Percentiles rank a stretch among this genome's conserved stretches.
Evolutionary conservation across 2,888 invertebrate species (phyloP).

Genomic region (Sphaerophoria rueppellii): DNA sequence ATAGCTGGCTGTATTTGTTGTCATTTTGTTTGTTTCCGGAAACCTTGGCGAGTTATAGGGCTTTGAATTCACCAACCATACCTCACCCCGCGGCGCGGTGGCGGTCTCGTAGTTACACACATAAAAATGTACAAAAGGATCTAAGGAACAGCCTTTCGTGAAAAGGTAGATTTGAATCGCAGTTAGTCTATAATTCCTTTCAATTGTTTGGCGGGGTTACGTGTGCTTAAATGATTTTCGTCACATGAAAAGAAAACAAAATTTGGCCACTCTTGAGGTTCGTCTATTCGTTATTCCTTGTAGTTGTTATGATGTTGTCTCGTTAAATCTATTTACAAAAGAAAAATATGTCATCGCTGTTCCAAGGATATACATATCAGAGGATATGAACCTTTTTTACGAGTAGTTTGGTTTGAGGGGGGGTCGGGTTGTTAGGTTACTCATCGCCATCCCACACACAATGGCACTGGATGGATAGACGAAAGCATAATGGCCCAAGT

Average conservation of each 20-base stretch:
- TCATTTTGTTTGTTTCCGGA: constrained; percentile 45
- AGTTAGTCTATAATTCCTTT: constrained; percentile 59
- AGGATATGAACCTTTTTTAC: constrained; percentile 11
- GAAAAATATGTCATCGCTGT: constrained; percentile 10
- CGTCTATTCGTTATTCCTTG: not conserved
- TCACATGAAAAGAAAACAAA: constrained; percentile 57
- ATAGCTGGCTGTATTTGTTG: constrained; percentile 32
- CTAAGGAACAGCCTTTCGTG: constrained; percentile 32
- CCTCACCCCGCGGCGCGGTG: too few relatives aligned
- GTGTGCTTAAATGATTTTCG: constrained; percentile 68
- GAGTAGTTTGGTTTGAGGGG: not conserved
- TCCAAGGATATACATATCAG: not conserved
- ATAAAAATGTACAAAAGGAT: not conserved
- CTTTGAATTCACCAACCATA: not conserved
- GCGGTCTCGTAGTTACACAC: not conserved
- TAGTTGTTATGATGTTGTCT: constrained; percentile 11
- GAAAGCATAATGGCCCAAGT: not conserved
- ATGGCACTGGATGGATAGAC: not conserved
- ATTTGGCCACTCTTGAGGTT: constrained; percentile 53
- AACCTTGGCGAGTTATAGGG: not conserved
- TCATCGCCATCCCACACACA: not conserved
- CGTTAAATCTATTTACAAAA: constrained; percentile 8
- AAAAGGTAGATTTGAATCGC: constrained; percentile 55
- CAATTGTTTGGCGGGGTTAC: constrained; percentile 64
- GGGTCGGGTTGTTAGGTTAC: not conserved